Evolutionary conservation across 53 echinoderm and acorn worm genomes (phyloP).

Genomic region (Holothuria scabra): DNA sequence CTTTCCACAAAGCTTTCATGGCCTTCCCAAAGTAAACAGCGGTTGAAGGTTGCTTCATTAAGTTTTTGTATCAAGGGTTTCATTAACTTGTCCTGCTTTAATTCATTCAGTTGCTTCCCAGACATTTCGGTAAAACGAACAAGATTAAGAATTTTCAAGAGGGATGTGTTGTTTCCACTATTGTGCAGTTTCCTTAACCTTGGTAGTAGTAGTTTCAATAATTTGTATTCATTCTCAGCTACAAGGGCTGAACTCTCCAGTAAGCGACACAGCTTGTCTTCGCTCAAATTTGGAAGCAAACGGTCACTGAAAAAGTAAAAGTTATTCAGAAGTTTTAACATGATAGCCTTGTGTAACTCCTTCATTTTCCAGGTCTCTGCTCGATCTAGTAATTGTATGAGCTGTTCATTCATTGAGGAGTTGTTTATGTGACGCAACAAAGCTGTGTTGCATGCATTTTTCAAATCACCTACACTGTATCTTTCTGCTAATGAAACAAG

Average conservation of each 20-base stretch:
- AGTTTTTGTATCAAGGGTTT: not conserved
- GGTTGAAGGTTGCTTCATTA: not conserved
- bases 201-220: not conserved
- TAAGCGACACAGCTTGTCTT: not conserved
- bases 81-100: not conserved
- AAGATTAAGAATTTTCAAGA: not conserved
- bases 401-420: not conserved
- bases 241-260: constrained; percentile 1
- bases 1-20: not conserved
- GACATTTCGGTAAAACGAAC: constrained; percentile 38
- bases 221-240: constrained; percentile 9
- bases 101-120: constrained; percentile 4
- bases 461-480: not conserved
- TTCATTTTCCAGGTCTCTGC: constrained; percentile 2
- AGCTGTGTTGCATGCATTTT: not conserved
- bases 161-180: not conserved
- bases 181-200: not conserved
- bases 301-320: constrained; percentile 25
- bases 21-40: constrained; percentile 24
- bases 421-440: not conserved
- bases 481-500: constrained; percentile 27
- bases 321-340: not conserved
- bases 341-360: not conserved
- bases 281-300: not conserved
- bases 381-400: not conserved